A percentile compares a stretch with the other conserved stretches of the same genome.
Conservation (phyloP, 2,113 vertebrate genomes). For the Mobula hypostoma region DNA sequence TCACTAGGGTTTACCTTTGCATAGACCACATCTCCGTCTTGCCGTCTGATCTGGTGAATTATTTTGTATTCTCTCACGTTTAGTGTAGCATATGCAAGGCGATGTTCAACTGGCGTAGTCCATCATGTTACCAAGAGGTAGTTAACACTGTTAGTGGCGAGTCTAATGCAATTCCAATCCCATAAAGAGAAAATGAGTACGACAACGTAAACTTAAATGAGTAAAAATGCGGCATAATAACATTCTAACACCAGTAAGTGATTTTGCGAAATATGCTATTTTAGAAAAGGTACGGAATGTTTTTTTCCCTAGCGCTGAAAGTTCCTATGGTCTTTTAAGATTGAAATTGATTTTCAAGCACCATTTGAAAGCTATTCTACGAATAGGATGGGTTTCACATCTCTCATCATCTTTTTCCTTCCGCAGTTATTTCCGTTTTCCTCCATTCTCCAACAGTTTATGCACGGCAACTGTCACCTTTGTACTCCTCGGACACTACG, state of each 20-base stretch:
- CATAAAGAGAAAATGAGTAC: too few species aligned
- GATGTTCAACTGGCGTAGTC: not conserved
- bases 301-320: not conserved
- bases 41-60: not conserved
- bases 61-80: not conserved
- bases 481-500: too few species aligned
- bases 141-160: not conserved
- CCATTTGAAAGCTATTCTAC: too few species aligned
- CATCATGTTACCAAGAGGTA: not conserved
- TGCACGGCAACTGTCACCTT: too few species aligned
- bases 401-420: not conserved
- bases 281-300: not conserved
- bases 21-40: not conserved
- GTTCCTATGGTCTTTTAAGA: not conserved
- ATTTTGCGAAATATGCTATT: not conserved
- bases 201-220: too few species aligned
- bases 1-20: not conserved
- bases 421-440: too few species aligned
- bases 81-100: not conserved
- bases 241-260: too few species aligned
- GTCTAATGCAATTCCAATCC: not conserved
- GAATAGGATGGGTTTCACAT: too few species aligned
- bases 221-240: too few species aligned
- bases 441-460: too few species aligned
- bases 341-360: too few species aligned